Conservation (phyloP, 1,140 invertebrate species). For the Saccostrea echinata region DNA sequence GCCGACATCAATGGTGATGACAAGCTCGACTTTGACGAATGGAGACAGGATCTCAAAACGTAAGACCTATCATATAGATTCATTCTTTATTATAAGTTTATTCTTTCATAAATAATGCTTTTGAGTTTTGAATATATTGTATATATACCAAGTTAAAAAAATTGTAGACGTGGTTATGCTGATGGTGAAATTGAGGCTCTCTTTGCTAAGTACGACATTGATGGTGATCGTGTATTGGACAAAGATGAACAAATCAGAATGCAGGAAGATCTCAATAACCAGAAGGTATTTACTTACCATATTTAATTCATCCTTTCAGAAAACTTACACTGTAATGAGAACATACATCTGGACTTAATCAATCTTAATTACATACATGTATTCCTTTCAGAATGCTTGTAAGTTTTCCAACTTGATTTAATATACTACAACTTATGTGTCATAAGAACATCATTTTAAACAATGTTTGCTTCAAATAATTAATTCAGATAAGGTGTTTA, state of each 20-base stretch:
- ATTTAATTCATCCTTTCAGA: too few relatives aligned
- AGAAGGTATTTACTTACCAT: slow-evolving; percentile 70
- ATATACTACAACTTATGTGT: too few relatives aligned
- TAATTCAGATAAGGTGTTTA: background rate
- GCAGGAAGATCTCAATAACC: slow-evolving; percentile 75
- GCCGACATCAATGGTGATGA: slow-evolving; percentile 82
- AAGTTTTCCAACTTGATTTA: too few relatives aligned
- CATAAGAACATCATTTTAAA: background rate
- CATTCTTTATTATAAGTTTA: background rate
- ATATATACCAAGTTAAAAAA: background rate
- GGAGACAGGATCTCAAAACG: slow-evolving; percentile 89
- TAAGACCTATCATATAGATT: slow-evolving; percentile 54
- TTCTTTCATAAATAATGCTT: background rate
- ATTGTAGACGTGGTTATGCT: slow-evolving; percentile 84
- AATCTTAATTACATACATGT: background rate
- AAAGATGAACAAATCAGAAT: slow-evolving; percentile 80
- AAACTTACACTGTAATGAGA: too few relatives aligned
- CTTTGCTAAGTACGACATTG: slow-evolving; percentile 85
- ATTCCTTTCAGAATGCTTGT: too few relatives aligned
- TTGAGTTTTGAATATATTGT: background rate
- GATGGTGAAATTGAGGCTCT: slow-evolving; percentile 87
- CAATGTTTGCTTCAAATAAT: background rate
- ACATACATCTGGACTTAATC: too few relatives aligned
- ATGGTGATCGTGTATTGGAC: slow-evolving; percentile 82
- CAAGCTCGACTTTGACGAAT: slow-evolving; percentile 82